Conservation (phyloP, 2,113 vertebrate genomes). For the Cynocephalus volans region DNA sequence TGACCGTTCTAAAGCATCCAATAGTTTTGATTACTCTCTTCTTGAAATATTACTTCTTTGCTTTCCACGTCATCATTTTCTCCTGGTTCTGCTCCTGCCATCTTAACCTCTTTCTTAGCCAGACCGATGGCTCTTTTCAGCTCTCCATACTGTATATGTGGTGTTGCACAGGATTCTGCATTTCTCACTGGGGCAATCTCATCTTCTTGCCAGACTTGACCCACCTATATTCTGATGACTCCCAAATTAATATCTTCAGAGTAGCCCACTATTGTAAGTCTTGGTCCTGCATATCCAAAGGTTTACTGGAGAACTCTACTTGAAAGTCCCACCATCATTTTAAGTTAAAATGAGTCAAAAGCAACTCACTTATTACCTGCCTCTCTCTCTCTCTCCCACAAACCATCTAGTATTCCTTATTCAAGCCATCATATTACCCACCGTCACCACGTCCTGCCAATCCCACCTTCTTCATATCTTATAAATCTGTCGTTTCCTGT, state of each 20-base stretch:
- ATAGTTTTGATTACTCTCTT: not conserved
- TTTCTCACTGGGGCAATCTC: not conserved
- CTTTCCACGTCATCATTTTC: not conserved
- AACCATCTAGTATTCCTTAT: not conserved
- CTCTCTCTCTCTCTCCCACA: not conserved
- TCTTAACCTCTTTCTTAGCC: not conserved
- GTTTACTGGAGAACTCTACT: not conserved
- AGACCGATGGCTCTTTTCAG: not conserved
- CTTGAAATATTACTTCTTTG: not conserved
- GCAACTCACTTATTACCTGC: not conserved
- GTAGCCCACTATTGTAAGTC: not conserved
- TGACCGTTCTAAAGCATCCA: not conserved
- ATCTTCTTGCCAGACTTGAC: not conserved
- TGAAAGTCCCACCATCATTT: not conserved
- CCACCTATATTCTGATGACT: not conserved
- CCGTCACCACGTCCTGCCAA: conserved; percentile 7
- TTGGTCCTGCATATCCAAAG: not conserved
- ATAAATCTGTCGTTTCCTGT: conserved; percentile 64
- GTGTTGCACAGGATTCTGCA: not conserved
- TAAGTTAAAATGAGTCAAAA: conserved; percentile 24
- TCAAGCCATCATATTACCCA: not conserved
- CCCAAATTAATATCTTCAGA: not conserved
- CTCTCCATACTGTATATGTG: not conserved
- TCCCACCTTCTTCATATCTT: not conserved
- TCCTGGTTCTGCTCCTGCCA: not conserved